Evolutionary conservation across 2,888 invertebrate genomes (phyloP), one percentile per base, ranked within the genome.

Genomic region (Caenorhabditis wallacei): DNA sequence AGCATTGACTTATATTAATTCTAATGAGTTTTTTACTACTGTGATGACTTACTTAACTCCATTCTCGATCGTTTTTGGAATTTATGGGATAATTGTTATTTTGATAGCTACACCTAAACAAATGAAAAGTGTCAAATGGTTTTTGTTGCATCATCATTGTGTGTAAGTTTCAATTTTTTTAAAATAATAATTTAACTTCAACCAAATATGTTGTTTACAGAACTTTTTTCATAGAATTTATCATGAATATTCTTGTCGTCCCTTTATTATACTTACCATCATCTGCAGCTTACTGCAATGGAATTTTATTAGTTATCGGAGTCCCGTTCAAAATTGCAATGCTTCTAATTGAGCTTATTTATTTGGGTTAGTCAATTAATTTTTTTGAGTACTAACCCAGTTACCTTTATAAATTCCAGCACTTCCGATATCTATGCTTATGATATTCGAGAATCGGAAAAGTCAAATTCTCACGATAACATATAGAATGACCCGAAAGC

Each of bases 121-220:
- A n/a, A 61, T 61, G 61, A 16, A 61, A 26, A 24, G 46, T 22
- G 61, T 61, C 20, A 61, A 61, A n/a, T 61, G 61, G 61, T 61
- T 26, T n/a, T 43, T 61, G n/a, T 10, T 43, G 22, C 61, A 61
- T 24, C 46, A 61, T 61, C 61, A 61, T 26, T 7, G 22, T 24
- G 8, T 43, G 61, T 46, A 26, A 61, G 61, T 24, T 11, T 30
- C 30, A 30, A 8, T 30, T 30, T 30, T 30, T n/a, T n/a, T n/a
- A n/a, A n/a, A n/a, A n/a, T n/a, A n/a, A n/a, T n/a, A n/a, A n/a
- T n/a, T n/a, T n/a, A n/a, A n/a, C n/a, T n/a, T n/a, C n/a, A n/a
- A n/a, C n/a, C n/a, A n/a, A n/a, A n/a, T n/a, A n/a, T n/a, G n/a
- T n/a, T n/a, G n/a, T n/a, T 37, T 61, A 4, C 61, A 61, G 61